phyloP scores from a whole-genome alignment of 1,140 invertebrate species.

The Drosophila arawakana region DNA sequence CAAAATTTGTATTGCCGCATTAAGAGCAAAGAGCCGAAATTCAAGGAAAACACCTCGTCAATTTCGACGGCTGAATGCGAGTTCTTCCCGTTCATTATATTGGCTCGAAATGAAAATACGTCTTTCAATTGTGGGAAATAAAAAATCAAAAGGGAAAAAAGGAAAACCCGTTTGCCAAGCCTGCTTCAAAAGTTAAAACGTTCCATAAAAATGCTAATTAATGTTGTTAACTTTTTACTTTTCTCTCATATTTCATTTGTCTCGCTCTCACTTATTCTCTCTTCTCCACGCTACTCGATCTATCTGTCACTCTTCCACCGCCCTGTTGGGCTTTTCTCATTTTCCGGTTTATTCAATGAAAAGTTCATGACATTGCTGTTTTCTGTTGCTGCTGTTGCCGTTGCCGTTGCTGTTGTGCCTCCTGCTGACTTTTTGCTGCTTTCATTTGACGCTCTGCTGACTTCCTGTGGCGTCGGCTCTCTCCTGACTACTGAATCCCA shows the following conservation, averaged over 20 bases:
- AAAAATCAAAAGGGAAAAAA: too few species aligned
- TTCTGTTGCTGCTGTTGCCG: slow-evolving; percentile 29
- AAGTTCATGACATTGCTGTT: slow-evolving; percentile 58
- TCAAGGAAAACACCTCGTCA: slow-evolving; percentile 19
- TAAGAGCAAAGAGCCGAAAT: not conserved
- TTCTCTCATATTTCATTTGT: slow-evolving; percentile 72
- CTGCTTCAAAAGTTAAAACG: slow-evolving; percentile 58
- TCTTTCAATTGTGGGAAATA: slow-evolving; percentile 22
- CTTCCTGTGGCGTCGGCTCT: slow-evolving; percentile 16
- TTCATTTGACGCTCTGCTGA: slow-evolving; percentile 78
- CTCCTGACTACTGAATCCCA: not conserved
- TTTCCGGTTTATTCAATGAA: slow-evolving; percentile 45
- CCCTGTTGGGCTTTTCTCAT: slow-evolving; percentile 10
- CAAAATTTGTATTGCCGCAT: slow-evolving; percentile 28
- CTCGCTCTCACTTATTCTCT: slow-evolving; percentile 43
- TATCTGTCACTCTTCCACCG: slow-evolving; percentile 10
- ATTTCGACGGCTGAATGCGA: not conserved
- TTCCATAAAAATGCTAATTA: slow-evolving; percentile 82
- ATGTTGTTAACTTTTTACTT: slow-evolving; percentile 82
- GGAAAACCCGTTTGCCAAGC: slow-evolving; percentile 11
- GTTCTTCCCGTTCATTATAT: slow-evolving; percentile 24
- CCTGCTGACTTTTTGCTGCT: slow-evolving; percentile 65
- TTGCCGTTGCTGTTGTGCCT: slow-evolving; percentile 32
- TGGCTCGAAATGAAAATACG: slow-evolving; percentile 14
- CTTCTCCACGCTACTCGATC: not conserved